Conservation (phyloP, 2,113 vertebrate species). For the Phylloscopus trochiloides region DNA sequence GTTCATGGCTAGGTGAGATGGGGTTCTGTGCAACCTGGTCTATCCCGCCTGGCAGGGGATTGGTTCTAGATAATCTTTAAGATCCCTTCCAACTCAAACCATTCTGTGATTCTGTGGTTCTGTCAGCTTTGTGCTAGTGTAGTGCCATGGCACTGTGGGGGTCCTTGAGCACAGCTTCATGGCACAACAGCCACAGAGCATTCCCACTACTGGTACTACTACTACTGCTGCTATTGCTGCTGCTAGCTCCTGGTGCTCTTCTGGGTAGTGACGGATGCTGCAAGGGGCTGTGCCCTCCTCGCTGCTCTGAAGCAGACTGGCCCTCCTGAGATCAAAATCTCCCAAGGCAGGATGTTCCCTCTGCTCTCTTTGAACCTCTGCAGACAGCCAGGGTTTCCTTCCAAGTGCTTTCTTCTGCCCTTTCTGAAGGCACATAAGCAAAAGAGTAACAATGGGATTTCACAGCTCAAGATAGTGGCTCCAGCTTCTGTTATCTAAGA, state of each 20-base stretch:
- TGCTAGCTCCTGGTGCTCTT: neutral
- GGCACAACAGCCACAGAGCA: neutral
- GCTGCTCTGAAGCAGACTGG: neutral
- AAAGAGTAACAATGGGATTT: neutral
- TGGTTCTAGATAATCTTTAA: neutral
- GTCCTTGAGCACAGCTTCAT: neutral
- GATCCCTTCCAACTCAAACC: neutral
- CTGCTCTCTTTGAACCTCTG: neutral
- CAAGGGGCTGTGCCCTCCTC: neutral
- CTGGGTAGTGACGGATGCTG: neutral
- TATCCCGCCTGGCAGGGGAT: neutral
- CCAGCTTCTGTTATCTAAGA: neutral
- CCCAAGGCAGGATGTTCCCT: neutral
- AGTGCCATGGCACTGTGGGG: neutral
- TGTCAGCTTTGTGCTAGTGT: neutral
- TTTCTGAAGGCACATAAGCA: neutral
- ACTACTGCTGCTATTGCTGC: neutral
- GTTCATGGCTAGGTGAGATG: neutral
- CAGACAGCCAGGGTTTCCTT: neutral
- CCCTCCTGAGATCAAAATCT: neutral
- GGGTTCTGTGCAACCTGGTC: neutral
- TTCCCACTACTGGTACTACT: neutral
- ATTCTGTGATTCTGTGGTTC: neutral
- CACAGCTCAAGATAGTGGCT: neutral
- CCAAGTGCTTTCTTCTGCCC: neutral